Base-by-base conservation (phyloP, 2,797 vertebrate species). In the Acrossocheilus wenchowensis region DNA sequence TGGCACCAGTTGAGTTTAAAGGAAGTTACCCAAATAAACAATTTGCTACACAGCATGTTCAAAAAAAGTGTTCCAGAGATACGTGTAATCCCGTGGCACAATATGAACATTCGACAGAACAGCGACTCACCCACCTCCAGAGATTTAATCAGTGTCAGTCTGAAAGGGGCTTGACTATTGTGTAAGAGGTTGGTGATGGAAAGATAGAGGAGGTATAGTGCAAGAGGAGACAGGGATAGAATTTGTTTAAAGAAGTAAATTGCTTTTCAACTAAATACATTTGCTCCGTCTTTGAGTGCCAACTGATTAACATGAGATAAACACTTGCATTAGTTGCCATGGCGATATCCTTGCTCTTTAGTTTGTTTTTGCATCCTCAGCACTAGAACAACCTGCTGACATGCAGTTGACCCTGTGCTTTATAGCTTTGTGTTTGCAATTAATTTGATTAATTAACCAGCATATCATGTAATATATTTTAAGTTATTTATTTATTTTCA, bases 251-350 rank as follows among this genome's bases (percentile, higher is more conserved):
- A 82, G 1, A 34, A 73, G 39, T 36, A 14, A 83, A 83, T 34
- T 6, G 19, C 62, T 78, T 84, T 78, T 84, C 10, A 84, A 68
- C 21, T 66, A 52, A 78, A 78, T 17, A 41, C 41, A 39, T 78
- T 64, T 36, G 21, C 43, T 60, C 2, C 0, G 2, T 72, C 50
- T 82, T 73, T 41, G 12, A 26, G 15, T 30, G 43, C 43, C 73
- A 78, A 30, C 60, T 78, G 43, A 78, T 54, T 80, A 75, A 50
- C 19, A 57, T 68, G 10, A 68, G 43, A 52, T 75, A 66, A 83
- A 79, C 69, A 68, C 77, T 19, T 57, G 69, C 78, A 81, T 77
- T 87, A 81, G 69, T 87, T 81, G 62, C 60, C 30, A 83, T 57
- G 57, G 48, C 21, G 45, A 74, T 81, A 84, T 62, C 34, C 41